Evolutionary conservation across 2,797 vertebrate species (phyloP).

Genomic region (Arvicola amphibius): DNA sequence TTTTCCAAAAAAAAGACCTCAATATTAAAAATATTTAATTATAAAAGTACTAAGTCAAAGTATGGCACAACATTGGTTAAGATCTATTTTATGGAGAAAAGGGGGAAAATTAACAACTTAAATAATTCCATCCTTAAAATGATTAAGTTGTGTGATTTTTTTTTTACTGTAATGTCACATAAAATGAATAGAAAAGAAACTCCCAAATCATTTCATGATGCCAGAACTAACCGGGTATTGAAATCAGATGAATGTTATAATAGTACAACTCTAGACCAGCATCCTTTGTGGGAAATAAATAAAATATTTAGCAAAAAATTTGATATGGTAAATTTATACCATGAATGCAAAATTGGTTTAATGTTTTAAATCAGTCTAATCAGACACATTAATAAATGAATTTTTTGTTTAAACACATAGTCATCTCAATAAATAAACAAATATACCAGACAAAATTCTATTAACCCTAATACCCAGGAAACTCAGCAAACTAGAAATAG

Average conservation of each 20-base stretch:
- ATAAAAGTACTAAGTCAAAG: conserved; percentile 3
- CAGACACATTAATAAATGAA: neutral
- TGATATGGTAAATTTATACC: neutral
- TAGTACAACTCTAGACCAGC: neutral
- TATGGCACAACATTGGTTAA: neutral
- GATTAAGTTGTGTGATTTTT: neutral
- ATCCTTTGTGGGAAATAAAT: neutral
- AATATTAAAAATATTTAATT: conserved; percentile 43
- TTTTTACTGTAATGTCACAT: neutral
- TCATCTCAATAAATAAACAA: conserved; percentile 23
- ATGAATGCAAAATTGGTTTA: neutral
- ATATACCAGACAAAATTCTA: neutral
- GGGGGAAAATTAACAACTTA: neutral
- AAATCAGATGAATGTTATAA: neutral
- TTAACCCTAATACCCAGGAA: neutral
- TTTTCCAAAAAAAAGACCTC: neutral
- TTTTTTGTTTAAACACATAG: neutral
- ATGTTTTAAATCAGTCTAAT: conserved; percentile 3
- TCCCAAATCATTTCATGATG: neutral
- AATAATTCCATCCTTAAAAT: neutral
- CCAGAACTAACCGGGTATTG: neutral
- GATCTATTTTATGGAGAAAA: neutral
- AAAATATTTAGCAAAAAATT: neutral
- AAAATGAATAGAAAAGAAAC: neutral
- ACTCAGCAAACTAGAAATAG: neutral